Base-by-base conservation (phyloP, 2,113 vertebrate genomes). In the Dromiciops gliroides region DNA sequence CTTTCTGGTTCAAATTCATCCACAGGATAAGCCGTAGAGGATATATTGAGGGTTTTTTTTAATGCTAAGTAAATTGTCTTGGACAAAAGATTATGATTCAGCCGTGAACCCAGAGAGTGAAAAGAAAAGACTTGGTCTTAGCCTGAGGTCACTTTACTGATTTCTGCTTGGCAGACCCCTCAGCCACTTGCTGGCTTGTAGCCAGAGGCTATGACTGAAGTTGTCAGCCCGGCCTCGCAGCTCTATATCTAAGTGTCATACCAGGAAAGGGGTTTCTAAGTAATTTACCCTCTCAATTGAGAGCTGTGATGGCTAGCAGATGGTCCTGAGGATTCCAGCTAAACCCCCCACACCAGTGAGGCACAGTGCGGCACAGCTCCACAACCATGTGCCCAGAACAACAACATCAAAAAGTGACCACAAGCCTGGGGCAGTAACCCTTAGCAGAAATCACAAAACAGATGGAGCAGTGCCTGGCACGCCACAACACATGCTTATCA, bases 251-350 rank as follows among this genome's bases (percentile, higher is more conserved):
- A 44, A 83, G n/a, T 44, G n/a, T 44, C 67, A 44, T 83, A 44
- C 6, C 67, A 83, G 67, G 67, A 19, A 83, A 83, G n/a, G 7
- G 19, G 16, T 83, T 83, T 44, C 67, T 83, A 44, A n/a, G 67
- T 83, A 83, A 83, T 83, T 83, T 83, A 23, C n/a, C 67, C n/a
- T 44, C n/a, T 83, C 67, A 44, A 6, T 8, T 23, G 14, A 44
- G 67, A 83, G 67, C n/a, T 75, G 67, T 83, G 67, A 83, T 83
- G 67, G n/a, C n/a, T 83, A 83, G 67, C n/a, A 83, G 67, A 83
- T 83, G n/a, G 67, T 83, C 19, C n/a, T 83, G 67, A 83, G 67
- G 67, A 83, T 44, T 83, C 67, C n/a, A 83, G 19, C 67, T n/a
- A 83, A 83, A 44, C 44, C 16, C 67, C n/a, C n/a, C 37, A 44